Base-by-base conservation (phyloP, 2,888 invertebrate species). In the Phymatocera aterrima region DNA sequence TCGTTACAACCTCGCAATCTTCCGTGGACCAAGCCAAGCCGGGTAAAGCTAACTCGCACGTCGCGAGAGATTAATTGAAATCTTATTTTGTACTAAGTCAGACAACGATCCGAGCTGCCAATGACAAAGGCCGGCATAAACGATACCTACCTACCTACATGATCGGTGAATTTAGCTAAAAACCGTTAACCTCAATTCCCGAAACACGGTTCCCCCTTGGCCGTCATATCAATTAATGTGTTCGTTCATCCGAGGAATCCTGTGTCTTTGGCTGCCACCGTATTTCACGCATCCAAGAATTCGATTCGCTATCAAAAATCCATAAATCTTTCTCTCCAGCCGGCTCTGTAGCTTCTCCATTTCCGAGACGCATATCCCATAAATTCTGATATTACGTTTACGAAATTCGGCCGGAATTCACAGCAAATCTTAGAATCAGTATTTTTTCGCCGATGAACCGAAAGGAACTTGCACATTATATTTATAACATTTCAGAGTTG, bases 201-300 rank as follows among this genome's bases (percentile, higher is more conserved):
- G 37, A 72, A 72, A 72, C 34, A 21, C n/a, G 12, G 51, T 31
- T n/a, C 46, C n/a, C 51, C 31, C 8, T 24, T n/a, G 54, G 51
- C 51, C 48, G 72, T 72, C 51, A 51, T 72, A 51, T 72, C 51
- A 72, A 72, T 72, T 51, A 72, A 51, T 72, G 34, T 72, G 31
- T 51, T 72, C 72, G 34, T 8, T 51, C 51, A 72, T 72, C 34
- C 68, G 68, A 68, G 46, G 28, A 43, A 68, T 68, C n/a, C 46
- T 43, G 15, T 43, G 46, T 68, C 68, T 68, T 68, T 68, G 5
- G 46, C 18, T 40, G 40, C 21, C 68, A 24, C 15, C 24, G 15
- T 43, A 37, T 43, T 46, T 24, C 46, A 46, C 68, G 46, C 68
- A 21, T 5, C 24, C 68, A 2, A 46, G 46, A 28, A 68, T 68